These are phyloP conservation scores for Callyntrura guangdongensis DNA, from an alignment of 2,888 invertebrate species.

Conservation along the genomic window DNA sequence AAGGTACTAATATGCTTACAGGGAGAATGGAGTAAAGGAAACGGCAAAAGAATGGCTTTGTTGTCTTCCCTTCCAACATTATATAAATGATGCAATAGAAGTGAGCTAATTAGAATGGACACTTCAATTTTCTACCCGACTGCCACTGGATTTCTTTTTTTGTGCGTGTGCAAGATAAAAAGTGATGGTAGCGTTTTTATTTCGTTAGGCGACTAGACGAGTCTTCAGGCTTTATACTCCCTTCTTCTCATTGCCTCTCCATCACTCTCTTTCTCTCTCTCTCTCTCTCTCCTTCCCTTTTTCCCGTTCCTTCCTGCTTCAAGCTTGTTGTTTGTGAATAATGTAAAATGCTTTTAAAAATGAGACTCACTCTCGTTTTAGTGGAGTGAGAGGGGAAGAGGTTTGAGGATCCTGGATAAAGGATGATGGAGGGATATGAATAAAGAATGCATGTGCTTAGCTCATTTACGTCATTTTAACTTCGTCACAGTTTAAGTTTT, in stretches of 20 bases:
- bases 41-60: neutral
- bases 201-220: neutral
- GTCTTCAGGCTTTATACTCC: neutral
- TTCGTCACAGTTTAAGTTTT: constrained; percentile 64
- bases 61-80: neutral
- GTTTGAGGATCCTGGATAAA: constrained; percentile 1
- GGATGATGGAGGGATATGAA: constrained; percentile 55
- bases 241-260: constrained; percentile 2
- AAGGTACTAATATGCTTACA: too few relatives aligned
- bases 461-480: constrained; percentile 69
- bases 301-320: constrained; percentile 28
- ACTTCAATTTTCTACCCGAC: constrained; percentile 74
- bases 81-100: constrained; percentile 64
- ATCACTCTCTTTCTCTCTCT: neutral
- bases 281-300: neutral
- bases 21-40: neutral
- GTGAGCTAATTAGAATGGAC: constrained; percentile 75
- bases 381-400: neutral
- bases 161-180: constrained; percentile 13
- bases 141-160: constrained; percentile 59
- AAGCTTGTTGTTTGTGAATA: constrained; percentile 60
- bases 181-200: constrained; percentile 48
- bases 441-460: constrained; percentile 55
- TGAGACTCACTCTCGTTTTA: constrained; percentile 10
- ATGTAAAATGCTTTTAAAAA: constrained; percentile 56